phyloP scores from a whole-genome alignment of 2,797 vertebrate species.

The Tragopan temminckii region DNA sequence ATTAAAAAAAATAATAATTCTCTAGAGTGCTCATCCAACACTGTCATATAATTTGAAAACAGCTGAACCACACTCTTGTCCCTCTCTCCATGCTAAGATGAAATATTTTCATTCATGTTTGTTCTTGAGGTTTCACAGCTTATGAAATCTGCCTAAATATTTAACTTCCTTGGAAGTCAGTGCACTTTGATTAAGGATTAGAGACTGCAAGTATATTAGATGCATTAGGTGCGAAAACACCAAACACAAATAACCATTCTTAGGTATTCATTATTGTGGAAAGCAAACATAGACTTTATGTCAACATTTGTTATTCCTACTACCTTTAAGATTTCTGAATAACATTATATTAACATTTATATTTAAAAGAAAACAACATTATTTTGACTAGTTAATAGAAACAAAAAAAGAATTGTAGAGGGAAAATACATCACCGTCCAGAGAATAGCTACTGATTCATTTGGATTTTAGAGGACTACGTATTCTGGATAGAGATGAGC shows the following conservation, averaged over 20 bases:
- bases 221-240: not conserved
- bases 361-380: not conserved
- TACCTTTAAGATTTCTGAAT: not conserved
- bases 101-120: slow-evolving; percentile 23
- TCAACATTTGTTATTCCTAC: not conserved
- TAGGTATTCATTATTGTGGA: not conserved
- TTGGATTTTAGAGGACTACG: not conserved
- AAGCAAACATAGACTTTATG: not conserved
- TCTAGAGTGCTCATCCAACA: not conserved
- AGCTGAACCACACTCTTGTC: not conserved
- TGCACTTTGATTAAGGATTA: not conserved
- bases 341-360: not conserved
- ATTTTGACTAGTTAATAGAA: not conserved
- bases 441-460: not conserved
- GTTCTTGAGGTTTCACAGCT: not conserved
- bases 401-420: not conserved
- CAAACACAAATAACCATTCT: not conserved
- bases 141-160: not conserved
- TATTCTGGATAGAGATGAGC: not conserved
- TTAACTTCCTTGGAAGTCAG: not conserved
- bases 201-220: not conserved
- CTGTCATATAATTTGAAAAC: slow-evolving; percentile 17
- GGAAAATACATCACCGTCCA: not conserved
- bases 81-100: not conserved
- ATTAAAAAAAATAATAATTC: slow-evolving; percentile 38